phyloP scores from a whole-genome alignment of 2,113 vertebrate species.

The Athene noctua region DNA sequence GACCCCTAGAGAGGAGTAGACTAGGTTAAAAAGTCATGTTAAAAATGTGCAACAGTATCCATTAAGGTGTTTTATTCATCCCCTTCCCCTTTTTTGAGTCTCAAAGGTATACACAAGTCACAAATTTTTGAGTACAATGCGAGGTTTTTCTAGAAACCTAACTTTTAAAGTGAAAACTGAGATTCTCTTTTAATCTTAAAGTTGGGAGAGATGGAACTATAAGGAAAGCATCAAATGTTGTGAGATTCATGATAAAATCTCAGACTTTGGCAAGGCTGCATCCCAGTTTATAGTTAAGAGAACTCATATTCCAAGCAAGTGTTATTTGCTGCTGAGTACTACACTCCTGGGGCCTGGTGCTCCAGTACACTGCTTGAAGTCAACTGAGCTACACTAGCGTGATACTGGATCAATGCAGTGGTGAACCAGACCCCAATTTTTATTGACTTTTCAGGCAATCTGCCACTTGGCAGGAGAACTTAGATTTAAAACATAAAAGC shows the following conservation, averaged over 20 bases:
- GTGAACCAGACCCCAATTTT: conserved; percentile 42
- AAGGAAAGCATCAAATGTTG: neutral
- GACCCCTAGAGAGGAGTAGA: neutral
- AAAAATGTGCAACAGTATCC: neutral
- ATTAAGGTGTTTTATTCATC: neutral
- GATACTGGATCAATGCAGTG: neutral
- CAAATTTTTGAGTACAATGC: neutral
- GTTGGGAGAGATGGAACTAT: neutral
- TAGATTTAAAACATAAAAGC: conserved; percentile 52
- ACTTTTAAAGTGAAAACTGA: neutral
- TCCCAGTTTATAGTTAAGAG: neutral
- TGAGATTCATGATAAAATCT: neutral
- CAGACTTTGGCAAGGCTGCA: neutral
- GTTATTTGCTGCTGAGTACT: neutral
- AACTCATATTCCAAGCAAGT: neutral
- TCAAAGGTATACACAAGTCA: neutral
- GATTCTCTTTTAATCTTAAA: neutral
- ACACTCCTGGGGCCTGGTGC: neutral
- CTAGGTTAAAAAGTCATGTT: neutral
- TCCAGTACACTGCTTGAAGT: neutral
- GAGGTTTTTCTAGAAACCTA: neutral
- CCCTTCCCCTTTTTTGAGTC: neutral
- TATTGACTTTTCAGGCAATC: conserved; percentile 52
- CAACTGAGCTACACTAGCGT: neutral
- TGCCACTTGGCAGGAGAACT: conserved; percentile 63